Percentiles rank a stretch among this genome's conserved stretches.
Conservation (phyloP, 2,113 vertebrate species). For the Salvelinus namaycush region DNA sequence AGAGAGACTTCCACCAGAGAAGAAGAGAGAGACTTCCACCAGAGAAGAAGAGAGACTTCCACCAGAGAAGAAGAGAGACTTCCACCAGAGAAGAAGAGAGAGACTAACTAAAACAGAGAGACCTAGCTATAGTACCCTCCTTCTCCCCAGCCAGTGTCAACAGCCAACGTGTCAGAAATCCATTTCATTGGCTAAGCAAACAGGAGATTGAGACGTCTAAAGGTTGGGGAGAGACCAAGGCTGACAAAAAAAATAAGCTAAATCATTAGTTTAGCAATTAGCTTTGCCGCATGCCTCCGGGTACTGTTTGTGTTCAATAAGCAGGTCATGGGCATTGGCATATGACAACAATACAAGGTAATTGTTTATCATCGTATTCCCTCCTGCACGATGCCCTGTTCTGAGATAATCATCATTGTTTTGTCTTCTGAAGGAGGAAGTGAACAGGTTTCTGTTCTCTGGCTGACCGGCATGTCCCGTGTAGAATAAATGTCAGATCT, state of each 20-base stretch:
- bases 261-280: slow-evolving; percentile 49
- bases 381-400: slow-evolving; percentile 21
- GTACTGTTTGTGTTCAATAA: slow-evolving; percentile 16
- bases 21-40: too few relatives aligned
- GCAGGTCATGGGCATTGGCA: slow-evolving; percentile 20
- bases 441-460: background rate
- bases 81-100: background rate
- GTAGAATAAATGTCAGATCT: background rate
- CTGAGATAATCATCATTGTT: slow-evolving; percentile 33
- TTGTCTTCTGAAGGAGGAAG: background rate
- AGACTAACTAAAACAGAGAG: background rate
- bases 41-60: too few relatives aligned
- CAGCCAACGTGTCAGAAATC: slow-evolving; percentile 1
- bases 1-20: too few relatives aligned
- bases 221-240: slow-evolving; percentile 7
- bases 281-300: slow-evolving; percentile 12
- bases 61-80: too few relatives aligned
- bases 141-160: background rate
- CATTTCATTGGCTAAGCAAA: slow-evolving; percentile 26
- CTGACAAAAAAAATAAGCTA: slow-evolving; percentile 46
- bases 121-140: background rate
- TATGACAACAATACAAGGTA: slow-evolving; percentile 25
- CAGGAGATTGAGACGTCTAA: slow-evolving; percentile 33
- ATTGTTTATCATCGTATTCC: slow-evolving; percentile 35
- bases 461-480: background rate